Percentiles rank a stretch among this genome's conserved stretches.
Evolutionary conservation across 2,888 invertebrate genomes (phyloP).

Genomic region (Meteorus cinctellus): DNA sequence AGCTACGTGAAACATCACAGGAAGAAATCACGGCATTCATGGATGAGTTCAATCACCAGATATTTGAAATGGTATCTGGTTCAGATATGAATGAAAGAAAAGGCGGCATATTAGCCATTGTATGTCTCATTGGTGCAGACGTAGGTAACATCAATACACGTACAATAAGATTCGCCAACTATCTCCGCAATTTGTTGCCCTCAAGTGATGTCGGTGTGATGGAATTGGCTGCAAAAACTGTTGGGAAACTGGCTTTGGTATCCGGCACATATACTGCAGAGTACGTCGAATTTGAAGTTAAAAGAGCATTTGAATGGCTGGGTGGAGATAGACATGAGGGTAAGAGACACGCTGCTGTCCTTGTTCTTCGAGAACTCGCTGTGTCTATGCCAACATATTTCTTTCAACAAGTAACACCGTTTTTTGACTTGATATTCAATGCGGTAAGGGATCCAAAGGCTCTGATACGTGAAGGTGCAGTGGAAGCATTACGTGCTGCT

Average conservation of each 20-base stretch:
- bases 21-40: constrained; percentile 94
- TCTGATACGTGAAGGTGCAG: constrained; percentile 92
- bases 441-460: constrained; percentile 94
- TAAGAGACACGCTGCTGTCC: constrained; percentile 92
- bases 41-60: constrained; percentile 96
- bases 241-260: constrained; percentile 92
- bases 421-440: constrained; percentile 94
- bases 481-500: constrained; percentile 95
- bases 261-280: constrained; percentile 96
- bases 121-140: constrained; percentile 94
- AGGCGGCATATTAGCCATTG: constrained; percentile 96
- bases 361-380: constrained; percentile 94
- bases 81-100: constrained; percentile 95
- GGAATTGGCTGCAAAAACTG: constrained; percentile 96
- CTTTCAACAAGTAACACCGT: constrained; percentile 93
- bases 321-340: constrained; percentile 93
- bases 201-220: constrained; percentile 94
- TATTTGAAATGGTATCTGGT: constrained; percentile 96
- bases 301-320: constrained; percentile 96
- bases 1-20: constrained; percentile 89
- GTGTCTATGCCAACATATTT: constrained; percentile 98
- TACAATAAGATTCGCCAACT: constrained; percentile 94
- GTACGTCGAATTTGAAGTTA: constrained; percentile 98
- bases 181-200: constrained; percentile 90
- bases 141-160: constrained; percentile 93